Conservation (phyloP, 2,797 vertebrate species). For the Sebastes hopkinsi region DNA sequence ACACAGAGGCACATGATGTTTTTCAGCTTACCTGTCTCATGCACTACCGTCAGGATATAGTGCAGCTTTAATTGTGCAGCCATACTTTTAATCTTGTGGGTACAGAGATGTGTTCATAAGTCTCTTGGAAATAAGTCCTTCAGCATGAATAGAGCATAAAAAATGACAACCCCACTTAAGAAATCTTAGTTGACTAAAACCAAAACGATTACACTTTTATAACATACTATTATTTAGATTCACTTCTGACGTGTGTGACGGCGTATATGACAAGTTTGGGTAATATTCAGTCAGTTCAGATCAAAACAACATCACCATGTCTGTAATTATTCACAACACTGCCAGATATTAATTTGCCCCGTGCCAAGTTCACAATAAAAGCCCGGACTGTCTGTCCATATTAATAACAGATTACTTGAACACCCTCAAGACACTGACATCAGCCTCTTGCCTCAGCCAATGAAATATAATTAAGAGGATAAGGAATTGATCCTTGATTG, state of each 20-base stretch:
- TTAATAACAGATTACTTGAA: constrained; percentile 69
- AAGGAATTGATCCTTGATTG: constrained; percentile 78
- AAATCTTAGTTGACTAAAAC: no score
- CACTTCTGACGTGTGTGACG: not conserved
- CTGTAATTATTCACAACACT: constrained; percentile 21
- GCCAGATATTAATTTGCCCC: constrained; percentile 32
- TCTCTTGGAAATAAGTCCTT: no score
- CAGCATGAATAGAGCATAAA: no score
- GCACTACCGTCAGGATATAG: no score
- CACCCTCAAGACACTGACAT: constrained; percentile 55
- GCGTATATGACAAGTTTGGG: not conserved
- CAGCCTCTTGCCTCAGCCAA: constrained; percentile 60
- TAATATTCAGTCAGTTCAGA: constrained; percentile 23
- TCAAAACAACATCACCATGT: constrained; percentile 2
- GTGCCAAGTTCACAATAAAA: constrained; percentile 47
- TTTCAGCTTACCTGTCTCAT: no score
- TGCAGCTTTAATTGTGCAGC: no score
- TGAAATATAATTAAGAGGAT: constrained; percentile 81
- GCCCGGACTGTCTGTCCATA: constrained; percentile 50
- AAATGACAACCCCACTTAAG: no score
- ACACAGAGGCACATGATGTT: no score
- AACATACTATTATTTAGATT: not conserved
- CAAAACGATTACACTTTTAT: not conserved
- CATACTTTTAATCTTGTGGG: no score
- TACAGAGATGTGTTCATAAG: no score